Percentiles rank a stretch among this genome's conserved stretches.
Evolutionary conservation across 2,888 invertebrate genomes (phyloP).

Genomic region (Aquatica leii): DNA sequence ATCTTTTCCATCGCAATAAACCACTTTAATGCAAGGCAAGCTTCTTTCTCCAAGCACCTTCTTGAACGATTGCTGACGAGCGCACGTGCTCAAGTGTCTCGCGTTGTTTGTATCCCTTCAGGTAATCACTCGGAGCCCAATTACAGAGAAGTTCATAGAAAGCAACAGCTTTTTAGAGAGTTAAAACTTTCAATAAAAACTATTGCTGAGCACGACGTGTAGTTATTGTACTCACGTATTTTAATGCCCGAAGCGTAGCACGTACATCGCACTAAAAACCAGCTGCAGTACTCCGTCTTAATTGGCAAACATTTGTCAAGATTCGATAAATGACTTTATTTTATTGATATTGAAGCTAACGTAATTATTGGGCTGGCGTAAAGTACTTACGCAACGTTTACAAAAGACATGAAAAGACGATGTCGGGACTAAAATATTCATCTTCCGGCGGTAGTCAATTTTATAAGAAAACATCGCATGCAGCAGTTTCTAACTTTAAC

Average conservation of each 20-base stretch:
- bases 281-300: neutral
- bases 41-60: conserved; percentile 22
- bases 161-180: conserved; percentile 29
- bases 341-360: conserved; percentile 3
- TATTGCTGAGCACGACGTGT: conserved; percentile 13
- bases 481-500: conserved; percentile 55
- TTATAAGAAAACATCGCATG: conserved; percentile 54
- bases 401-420: conserved; percentile 43
- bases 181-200: conserved; percentile 14
- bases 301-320: neutral
- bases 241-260: conserved; percentile 18
- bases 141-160: conserved; percentile 19
- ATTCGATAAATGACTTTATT: neutral
- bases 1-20: conserved; percentile 18
- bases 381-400: conserved; percentile 48
- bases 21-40: conserved; percentile 30
- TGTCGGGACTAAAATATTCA: conserved; percentile 52
- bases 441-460: conserved; percentile 53
- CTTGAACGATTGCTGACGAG: conserved; percentile 31
- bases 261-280: conserved; percentile 10
- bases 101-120: conserved; percentile 32
- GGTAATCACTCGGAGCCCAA: conserved; percentile 33
- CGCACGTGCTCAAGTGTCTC: conserved; percentile 36
- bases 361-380: conserved; percentile 2
- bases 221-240: conserved; percentile 20